Percentiles rank a stretch among this genome's conserved stretches.
Conservation (phyloP, 2,888 invertebrate species). For the Andrena fulva region DNA sequence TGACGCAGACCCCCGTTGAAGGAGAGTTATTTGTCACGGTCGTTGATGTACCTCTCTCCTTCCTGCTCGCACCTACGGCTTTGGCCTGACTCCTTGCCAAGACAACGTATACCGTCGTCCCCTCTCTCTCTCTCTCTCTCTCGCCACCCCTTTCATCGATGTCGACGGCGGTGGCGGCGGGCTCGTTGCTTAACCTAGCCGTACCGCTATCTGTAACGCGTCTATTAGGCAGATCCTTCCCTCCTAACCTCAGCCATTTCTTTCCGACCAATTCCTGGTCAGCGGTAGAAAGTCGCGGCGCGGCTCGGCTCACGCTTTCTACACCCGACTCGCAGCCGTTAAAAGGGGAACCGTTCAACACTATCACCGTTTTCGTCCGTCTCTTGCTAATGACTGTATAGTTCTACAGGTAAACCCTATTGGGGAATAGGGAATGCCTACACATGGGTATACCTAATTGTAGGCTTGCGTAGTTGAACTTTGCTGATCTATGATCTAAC, state of each 20-base stretch:
- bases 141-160: slow-evolving; percentile 45
- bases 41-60: slow-evolving; percentile 68
- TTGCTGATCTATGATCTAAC: no score
- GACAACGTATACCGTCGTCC: slow-evolving; percentile 31
- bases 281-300: no score
- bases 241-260: neutral
- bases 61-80: slow-evolving; percentile 45
- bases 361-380: no score
- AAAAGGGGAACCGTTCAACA: no score
- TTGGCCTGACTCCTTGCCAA: slow-evolving; percentile 13
- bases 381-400: no score
- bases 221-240: slow-evolving; percentile 65
- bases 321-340: no score
- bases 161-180: slow-evolving; percentile 32
- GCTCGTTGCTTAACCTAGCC: slow-evolving; percentile 70
- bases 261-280: neutral
- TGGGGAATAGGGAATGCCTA: no score
- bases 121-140: slow-evolving; percentile 29
- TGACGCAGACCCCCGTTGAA: slow-evolving; percentile 83
- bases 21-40: slow-evolving; percentile 84
- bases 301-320: no score
- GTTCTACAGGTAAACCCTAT: no score
- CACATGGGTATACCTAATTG: no score
- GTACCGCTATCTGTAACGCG: slow-evolving; percentile 75
- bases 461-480: no score